Conservation (phyloP, 2,888 invertebrate species). For the Globia sparganii region DNA sequence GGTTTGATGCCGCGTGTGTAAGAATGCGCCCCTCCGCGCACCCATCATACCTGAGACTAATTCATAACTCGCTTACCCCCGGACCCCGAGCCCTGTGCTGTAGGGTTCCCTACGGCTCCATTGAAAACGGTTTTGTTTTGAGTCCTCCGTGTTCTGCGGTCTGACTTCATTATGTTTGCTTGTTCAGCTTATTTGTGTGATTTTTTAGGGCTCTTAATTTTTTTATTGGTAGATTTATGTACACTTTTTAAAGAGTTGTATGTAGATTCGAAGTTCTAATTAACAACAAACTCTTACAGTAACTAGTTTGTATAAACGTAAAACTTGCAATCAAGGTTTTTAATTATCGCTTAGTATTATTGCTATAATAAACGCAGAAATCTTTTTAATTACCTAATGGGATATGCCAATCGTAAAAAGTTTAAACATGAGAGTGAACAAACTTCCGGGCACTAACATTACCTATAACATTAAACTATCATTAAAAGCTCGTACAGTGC, state of each 20-base stretch:
- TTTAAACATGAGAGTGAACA: conserved; percentile 19
- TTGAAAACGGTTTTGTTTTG: conserved; percentile 60
- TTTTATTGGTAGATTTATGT: conserved; percentile 19
- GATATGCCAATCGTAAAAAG: conserved; percentile 28
- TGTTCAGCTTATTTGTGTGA: conserved; percentile 24
- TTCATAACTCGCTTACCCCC: conserved; percentile 65
- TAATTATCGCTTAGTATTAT: not conserved
- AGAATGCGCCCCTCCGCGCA: conserved; percentile 63
- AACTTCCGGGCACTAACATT: conserved; percentile 12
- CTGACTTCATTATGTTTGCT: conserved; percentile 49
- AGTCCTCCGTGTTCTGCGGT: conserved; percentile 42
- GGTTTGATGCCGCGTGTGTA: conserved; percentile 51
- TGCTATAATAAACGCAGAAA: not conserved
- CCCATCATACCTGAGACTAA: conserved; percentile 69
- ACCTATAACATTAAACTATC: conserved; percentile 29
- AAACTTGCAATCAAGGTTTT: not conserved
- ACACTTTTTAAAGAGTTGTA: conserved; percentile 1
- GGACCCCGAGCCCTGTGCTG: conserved; percentile 39
- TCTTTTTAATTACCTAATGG: conserved; percentile 3
- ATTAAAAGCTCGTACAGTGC: conserved; percentile 29
- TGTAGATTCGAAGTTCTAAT: not conserved
- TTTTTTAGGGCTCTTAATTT: conserved; percentile 33
- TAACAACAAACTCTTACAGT: not conserved
- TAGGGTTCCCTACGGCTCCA: conserved; percentile 60
- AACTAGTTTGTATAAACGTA: not conserved